Base-by-base conservation (phyloP, 2,113 vertebrate species). In the Aptenodytes forsteri region DNA sequence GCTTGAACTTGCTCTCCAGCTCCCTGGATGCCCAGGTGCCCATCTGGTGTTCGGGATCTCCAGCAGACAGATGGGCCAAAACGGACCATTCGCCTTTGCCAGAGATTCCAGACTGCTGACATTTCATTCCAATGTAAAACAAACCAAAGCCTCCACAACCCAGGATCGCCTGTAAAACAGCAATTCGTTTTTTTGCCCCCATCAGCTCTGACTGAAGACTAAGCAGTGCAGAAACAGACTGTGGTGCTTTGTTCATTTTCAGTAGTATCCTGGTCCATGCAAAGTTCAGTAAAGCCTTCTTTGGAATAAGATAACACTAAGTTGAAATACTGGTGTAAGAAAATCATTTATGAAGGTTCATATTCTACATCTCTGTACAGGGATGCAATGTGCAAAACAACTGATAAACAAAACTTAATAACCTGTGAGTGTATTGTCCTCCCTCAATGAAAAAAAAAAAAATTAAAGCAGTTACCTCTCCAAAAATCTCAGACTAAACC, bases 41-140 rank as follows among this genome's bases (percentile, higher is more conserved):
- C 83, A 94, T 89, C 87, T 96, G 94, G 56, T 89, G 67, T 73
- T 94, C 2, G 2, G 69, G 55, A 91, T 89, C 38, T 95, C 65
- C 70, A 71, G 11, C 44, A 90, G 79, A 66, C n/a, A 83, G 30
- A 79, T 54, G n/a, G 13, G 38, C 72, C 76, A 90, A 84, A 92
- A 70, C 0, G 1, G 50, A 61, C 30, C 0, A 0, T 78, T 84
- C 3, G 1, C 9, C 54, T 95, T 82, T 84, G 80, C 86, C 80
- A 89, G 47, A 49, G 29, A 87, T 81, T 91, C 69, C 77, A 92
- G 44, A 64, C 34, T 87, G 69, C 44, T 79, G 61, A 67, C 16
- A 70, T 92, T 95, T 95, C 26, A 25, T 78, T 90, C 59, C 47
- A 70, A 8, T 7, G 10, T 50, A 67, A 93, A 90, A 84, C 54